Conservation (phyloP, 1,140 invertebrate genomes). For the Saccostrea glomerata region DNA sequence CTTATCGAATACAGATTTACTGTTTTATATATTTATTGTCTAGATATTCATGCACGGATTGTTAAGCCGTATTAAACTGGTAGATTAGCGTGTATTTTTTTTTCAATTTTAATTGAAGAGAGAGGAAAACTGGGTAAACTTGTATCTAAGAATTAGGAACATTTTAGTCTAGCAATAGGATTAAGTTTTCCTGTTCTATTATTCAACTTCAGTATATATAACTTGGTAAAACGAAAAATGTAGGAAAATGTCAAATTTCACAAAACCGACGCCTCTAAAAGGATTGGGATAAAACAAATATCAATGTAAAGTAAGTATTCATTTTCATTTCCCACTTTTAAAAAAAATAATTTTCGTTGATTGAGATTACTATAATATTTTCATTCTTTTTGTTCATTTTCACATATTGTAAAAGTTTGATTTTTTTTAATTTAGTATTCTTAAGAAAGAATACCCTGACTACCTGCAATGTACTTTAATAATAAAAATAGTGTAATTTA, state of each 20-base stretch:
- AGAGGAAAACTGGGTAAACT: conserved; percentile 3
- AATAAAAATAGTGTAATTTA: too few relatives aligned
- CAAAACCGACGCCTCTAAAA: background rate
- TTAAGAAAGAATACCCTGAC: too few relatives aligned
- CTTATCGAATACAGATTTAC: conserved; percentile 22
- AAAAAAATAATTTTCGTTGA: background rate
- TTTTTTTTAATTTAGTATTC: too few relatives aligned
- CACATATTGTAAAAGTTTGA: too few relatives aligned
- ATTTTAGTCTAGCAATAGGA: background rate
- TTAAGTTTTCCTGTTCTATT: background rate
- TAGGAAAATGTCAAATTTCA: background rate
- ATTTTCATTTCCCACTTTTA: background rate
- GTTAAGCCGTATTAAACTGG: background rate
- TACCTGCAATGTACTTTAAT: too few relatives aligned
- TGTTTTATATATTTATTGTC: conserved; percentile 3
- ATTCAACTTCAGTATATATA: background rate
- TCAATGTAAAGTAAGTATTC: background rate
- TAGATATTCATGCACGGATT: conserved; percentile 15
- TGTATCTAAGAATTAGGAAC: conserved; percentile 29
- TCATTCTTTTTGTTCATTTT: too few relatives aligned
- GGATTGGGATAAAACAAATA: background rate
- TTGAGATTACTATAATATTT: background rate
- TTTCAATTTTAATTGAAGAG: background rate
- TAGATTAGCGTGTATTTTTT: background rate
- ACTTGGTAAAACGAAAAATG: background rate